A percentile compares a stretch with the other conserved stretches of the same genome.
These are phyloP conservation scores for Halocaridina rubra DNA, from an alignment of 2,888 invertebrate genomes.

Conservation along the genomic window DNA sequence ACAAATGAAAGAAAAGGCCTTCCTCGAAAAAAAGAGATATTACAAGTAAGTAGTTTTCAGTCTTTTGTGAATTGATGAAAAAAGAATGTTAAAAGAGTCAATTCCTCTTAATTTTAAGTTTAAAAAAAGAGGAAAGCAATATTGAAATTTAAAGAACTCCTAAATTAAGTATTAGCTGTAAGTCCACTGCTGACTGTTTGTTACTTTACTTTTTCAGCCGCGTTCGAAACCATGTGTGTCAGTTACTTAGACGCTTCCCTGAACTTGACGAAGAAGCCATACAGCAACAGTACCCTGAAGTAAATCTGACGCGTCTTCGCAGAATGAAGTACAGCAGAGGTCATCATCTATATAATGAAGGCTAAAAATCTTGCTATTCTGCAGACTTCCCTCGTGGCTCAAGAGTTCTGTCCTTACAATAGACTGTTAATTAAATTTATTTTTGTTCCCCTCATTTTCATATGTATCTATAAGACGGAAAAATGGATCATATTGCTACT, in stretches of 20 bases:
- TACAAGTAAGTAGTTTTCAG: constrained; percentile 14
- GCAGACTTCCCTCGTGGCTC: too few species aligned
- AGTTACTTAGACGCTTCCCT: constrained; percentile 80
- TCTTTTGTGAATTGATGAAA: too few species aligned
- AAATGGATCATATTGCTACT: too few species aligned
- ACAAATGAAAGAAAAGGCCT: constrained; percentile 25
- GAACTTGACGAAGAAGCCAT: constrained; percentile 79
- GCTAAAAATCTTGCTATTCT: too few species aligned
- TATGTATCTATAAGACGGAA: too few species aligned
- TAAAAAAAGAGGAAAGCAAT: too few species aligned
- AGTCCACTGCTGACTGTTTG: not conserved
- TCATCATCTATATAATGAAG: constrained; percentile 70
- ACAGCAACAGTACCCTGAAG: constrained; percentile 79
- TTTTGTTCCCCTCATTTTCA: too few species aligned
- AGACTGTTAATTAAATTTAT: too few species aligned
- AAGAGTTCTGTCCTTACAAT: too few species aligned
- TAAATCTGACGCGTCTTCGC: constrained; percentile 79
- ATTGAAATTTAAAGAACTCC: not conserved
- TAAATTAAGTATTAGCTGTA: not conserved
- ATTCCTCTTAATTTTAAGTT: too few species aligned
- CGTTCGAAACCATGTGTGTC: constrained; percentile 66
- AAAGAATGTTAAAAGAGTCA: too few species aligned
- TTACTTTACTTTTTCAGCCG: constrained; percentile 67
- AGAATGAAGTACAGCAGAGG: constrained; percentile 74
- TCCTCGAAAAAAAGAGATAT: constrained; percentile 27